Evolutionary conservation across 2,888 invertebrate species (phyloP).

Genomic region (Isotomurus palustris): DNA sequence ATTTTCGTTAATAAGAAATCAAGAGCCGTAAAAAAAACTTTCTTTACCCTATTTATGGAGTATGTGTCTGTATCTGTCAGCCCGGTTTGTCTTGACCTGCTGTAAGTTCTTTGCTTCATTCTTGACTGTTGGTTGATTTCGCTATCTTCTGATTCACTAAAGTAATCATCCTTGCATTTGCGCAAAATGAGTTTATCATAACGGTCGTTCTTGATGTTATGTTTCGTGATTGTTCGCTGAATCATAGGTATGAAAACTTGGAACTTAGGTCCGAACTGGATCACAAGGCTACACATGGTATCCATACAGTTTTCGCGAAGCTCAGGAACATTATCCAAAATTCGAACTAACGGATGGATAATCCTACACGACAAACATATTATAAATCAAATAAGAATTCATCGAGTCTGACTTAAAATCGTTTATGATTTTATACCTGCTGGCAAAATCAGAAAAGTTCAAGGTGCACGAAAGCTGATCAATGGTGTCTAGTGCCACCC

Average conservation of each 20-base stretch:
- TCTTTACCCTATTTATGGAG: constrained; percentile 63
- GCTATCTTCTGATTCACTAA: constrained; percentile 47
- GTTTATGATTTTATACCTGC: constrained; percentile 49
- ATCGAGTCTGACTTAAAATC: background rate
- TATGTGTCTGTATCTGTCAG: constrained; percentile 63
- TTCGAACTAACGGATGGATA: constrained; percentile 86
- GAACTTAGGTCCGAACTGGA: constrained; percentile 85
- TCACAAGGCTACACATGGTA: constrained; percentile 77
- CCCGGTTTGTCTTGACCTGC: constrained; percentile 51
- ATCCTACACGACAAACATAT: constrained; percentile 57
- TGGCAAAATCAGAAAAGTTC: constrained; percentile 86
- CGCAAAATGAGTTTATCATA: constrained; percentile 66
- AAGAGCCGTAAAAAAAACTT: background rate
- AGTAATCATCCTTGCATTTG: constrained; percentile 49
- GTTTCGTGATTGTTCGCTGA: constrained; percentile 72
- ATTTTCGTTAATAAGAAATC: background rate
- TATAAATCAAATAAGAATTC: background rate
- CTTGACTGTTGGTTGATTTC: constrained; percentile 31
- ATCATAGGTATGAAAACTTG: constrained; percentile 89
- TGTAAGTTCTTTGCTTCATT: constrained; percentile 27
- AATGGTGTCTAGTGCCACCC: constrained; percentile 65
- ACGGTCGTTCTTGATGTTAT: constrained; percentile 67
- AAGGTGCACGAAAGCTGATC: constrained; percentile 83
- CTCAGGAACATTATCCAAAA: constrained; percentile 69
- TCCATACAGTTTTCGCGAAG: constrained; percentile 80